phyloP scores from a whole-genome alignment of 2,797 vertebrate genomes.

The Vireo griseus region DNA sequence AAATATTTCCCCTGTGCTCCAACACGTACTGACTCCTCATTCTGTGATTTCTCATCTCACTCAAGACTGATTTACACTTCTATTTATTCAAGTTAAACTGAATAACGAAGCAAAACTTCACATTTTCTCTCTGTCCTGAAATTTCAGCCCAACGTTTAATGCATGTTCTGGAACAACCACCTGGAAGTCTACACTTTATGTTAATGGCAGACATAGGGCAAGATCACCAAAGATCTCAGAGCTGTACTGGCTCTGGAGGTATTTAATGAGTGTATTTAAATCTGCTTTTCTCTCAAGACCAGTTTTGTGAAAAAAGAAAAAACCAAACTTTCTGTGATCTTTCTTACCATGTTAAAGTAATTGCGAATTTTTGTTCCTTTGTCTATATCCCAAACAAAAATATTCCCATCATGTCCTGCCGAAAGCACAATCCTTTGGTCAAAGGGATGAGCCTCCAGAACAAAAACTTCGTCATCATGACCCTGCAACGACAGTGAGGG shows the following conservation, averaged over 20 bases:
- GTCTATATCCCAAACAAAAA: constrained; percentile 94
- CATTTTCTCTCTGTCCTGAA: background rate
- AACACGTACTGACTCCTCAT: background rate
- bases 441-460: constrained; percentile 94
- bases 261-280: background rate
- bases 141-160: background rate
- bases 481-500: constrained; percentile 76
- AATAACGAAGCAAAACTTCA: background rate
- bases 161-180: background rate
- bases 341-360: constrained; percentile 96
- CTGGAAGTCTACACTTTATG: background rate
- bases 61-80: background rate
- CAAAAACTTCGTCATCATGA: constrained; percentile 96
- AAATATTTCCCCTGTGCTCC: background rate
- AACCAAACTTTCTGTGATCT: background rate
- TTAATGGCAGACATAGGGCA: background rate
- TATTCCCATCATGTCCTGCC: constrained; percentile 95
- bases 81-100: background rate
- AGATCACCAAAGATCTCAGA: background rate
- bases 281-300: background rate
- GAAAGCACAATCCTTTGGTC: constrained; percentile 95
- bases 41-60: background rate
- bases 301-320: background rate
- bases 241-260: background rate
- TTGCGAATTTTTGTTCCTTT: constrained; percentile 94